Percentiles rank a stretch among this genome's conserved stretches.
Conservation (phyloP, 1,140 invertebrate species). For the Lethocerus indicus region DNA sequence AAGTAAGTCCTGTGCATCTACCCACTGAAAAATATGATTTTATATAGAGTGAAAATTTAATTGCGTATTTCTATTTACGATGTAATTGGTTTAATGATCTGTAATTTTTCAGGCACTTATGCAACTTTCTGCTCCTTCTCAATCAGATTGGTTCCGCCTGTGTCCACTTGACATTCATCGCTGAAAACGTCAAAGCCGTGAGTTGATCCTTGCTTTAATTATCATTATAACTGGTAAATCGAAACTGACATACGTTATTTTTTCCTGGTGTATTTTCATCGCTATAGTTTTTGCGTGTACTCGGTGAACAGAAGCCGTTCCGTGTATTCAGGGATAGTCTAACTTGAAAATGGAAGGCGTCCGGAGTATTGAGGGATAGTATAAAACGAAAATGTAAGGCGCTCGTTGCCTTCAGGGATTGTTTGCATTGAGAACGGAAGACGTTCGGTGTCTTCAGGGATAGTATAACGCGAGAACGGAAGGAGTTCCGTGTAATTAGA, state of each 20-base stretch:
- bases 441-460: neutral
- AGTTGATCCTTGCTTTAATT: neutral
- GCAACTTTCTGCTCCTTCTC: neutral
- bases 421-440: neutral
- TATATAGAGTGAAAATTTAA: too few relatives aligned
- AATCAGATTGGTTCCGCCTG: neutral
- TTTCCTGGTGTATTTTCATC: neutral
- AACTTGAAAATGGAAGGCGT: too few relatives aligned
- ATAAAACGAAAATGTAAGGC: neutral
- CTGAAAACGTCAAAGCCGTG: constrained; percentile 6
- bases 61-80: too few relatives aligned
- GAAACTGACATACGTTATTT: neutral
- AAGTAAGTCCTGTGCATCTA: neutral
- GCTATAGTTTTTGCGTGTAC: neutral
- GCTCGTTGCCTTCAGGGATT: neutral
- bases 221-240: neutral
- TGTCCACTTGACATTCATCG: constrained; percentile 3
- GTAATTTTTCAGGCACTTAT: neutral
- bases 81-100: neutral
- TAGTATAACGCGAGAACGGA: neutral
- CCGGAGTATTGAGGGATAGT: neutral
- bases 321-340: neutral
- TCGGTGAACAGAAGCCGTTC: neutral
- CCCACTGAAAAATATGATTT: neutral
- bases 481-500: neutral